phyloP scores from a whole-genome alignment of 2,113 vertebrate species.

The Microtus pennsylvanicus region DNA sequence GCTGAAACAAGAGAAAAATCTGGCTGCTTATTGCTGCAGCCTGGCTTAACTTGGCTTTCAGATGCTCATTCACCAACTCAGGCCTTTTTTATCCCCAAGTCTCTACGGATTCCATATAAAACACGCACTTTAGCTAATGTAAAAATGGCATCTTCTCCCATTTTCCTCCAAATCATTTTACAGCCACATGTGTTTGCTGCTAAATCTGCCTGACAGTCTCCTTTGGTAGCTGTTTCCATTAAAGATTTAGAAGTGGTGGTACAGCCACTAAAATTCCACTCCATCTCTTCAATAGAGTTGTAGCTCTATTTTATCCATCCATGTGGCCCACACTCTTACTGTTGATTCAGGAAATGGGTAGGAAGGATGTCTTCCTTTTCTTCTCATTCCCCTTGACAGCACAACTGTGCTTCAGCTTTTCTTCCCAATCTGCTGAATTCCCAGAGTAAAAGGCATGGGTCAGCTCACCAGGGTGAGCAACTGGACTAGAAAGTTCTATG shows the following conservation, averaged over 20 bases:
- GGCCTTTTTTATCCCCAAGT: slow-evolving; percentile 31
- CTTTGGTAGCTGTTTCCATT: slow-evolving; percentile 15
- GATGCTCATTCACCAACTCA: slow-evolving; percentile 51
- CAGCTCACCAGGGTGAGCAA: background rate
- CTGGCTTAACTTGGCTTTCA: slow-evolving; percentile 62
- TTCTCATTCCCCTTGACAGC: background rate
- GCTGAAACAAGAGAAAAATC: slow-evolving; percentile 66
- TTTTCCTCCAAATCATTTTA: slow-evolving; percentile 51
- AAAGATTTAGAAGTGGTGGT: background rate
- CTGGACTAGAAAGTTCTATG: background rate
- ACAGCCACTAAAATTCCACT: background rate
- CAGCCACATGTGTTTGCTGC: slow-evolving; percentile 34
- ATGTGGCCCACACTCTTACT: background rate
- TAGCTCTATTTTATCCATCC: slow-evolving; percentile 13
- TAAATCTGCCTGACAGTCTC: slow-evolving; percentile 42
- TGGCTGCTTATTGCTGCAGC: slow-evolving; percentile 38
- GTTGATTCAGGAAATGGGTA: slow-evolving; percentile 39
- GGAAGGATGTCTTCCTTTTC: background rate
- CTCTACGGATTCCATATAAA: slow-evolving; percentile 42
- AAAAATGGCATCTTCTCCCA: slow-evolving; percentile 49
- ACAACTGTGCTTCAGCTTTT: background rate
- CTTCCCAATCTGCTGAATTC: slow-evolving; percentile 19
- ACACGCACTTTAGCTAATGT: slow-evolving; percentile 54
- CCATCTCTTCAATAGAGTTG: background rate
- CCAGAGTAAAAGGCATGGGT: background rate